Base-by-base conservation (phyloP, 2,797 vertebrate species). In the Esox masquinongy region DNA sequence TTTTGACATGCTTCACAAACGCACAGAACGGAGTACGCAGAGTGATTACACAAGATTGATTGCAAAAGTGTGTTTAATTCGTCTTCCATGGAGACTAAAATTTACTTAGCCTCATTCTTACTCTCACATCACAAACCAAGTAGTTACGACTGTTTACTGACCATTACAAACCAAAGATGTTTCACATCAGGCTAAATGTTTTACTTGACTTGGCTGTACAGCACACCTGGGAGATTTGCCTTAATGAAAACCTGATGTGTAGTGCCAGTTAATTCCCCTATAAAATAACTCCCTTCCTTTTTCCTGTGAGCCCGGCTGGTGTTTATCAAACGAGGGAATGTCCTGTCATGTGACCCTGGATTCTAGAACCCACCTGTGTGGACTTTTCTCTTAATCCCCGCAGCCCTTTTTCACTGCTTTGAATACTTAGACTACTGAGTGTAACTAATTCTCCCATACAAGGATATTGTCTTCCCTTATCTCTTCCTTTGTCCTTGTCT, bases 381-480 rank as follows among this genome's bases (percentile, higher is more conserved):
- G 93, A 93, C 92, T 93, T 93, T 92, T 82, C 88, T 88, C 88
- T 82, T 93, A 94, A 94, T 94, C 93, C 92, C 74, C 72, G 77
- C 73, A 83, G 72, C 83, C 79, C 77, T 83, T 85, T 80, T 78
- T 79, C 77, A 85, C 85, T 80, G 82, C 90, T 93, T 92, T 92
- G 88, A 94, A 92, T 92, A 92, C 92, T 93, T 87, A 87, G 92
- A 90, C 93, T 92, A 93, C 91, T 84, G 92, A 92, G 93, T 95
- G 94, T 93, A 94, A 95, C 93, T 94, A 94, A 95, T 94, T 93
- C 93, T 93, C 90, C 90, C 89, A 92, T 93, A 94, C 92, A 88
- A 93, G 88, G 92, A 93, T 91, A 94, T 94, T 94, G 94, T 95
- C 92, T 93, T 88, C 85, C 82, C 64, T 80, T 82, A 87, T 90